phyloP scores from a whole-genome alignment of 92 coral and sea anemone species.

The Bergia puertoricense region DNA sequence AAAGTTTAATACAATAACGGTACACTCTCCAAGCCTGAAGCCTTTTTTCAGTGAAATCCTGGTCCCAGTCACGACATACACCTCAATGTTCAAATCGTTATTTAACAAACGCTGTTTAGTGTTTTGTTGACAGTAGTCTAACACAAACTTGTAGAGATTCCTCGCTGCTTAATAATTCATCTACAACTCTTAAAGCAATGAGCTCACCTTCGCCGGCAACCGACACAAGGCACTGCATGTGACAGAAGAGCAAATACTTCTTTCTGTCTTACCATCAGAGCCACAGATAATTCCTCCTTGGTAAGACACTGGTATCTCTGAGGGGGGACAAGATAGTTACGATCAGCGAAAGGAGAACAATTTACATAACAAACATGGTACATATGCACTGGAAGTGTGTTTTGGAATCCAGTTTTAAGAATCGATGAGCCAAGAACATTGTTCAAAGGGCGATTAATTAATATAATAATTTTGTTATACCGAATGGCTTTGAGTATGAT shows the following conservation, averaged over 20 bases:
- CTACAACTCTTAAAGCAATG: constrained; percentile 18
- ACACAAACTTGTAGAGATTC: constrained; percentile 4
- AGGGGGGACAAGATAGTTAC: constrained; percentile 10
- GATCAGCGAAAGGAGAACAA: constrained; percentile 18
- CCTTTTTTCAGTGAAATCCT: no score
- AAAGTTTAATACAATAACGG: no score
- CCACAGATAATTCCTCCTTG: constrained; percentile 81
- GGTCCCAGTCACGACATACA: not conserved
- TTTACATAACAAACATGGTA: not conserved
- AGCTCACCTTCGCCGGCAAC: constrained; percentile 92
- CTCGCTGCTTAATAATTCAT: not conserved
- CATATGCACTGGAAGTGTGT: not conserved
- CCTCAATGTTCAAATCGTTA: not conserved
- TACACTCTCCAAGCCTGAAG: no score
- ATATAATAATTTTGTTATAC: no score
- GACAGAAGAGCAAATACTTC: constrained; percentile 87
- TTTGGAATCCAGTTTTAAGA: not conserved
- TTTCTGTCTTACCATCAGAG: constrained; percentile 86
- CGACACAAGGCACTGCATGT: constrained; percentile 96
- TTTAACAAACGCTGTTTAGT: not conserved
- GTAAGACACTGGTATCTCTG: constrained; percentile 86
- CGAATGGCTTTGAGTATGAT: not conserved
- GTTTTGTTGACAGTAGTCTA: constrained; percentile 5
- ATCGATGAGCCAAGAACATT: constrained; percentile 1
- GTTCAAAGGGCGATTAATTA: not conserved